phyloP scores from a whole-genome alignment of 2,797 vertebrate genomes.

The Delichon dasypus region DNA sequence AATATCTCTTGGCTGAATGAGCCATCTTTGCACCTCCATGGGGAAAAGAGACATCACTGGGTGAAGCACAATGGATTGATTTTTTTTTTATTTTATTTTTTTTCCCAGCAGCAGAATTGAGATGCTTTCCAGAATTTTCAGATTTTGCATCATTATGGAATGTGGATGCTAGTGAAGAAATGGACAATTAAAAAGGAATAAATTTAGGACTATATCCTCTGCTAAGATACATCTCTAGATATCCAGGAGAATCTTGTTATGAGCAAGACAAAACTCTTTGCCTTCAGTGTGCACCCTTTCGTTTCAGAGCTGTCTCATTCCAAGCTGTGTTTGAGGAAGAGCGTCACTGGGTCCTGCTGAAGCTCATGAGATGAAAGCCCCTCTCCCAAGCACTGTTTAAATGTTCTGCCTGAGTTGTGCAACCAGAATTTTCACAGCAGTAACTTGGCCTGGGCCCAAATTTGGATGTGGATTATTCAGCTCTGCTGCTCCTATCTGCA shows the following conservation, averaged over 20 bases:
- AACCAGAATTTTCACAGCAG: conserved; percentile 41
- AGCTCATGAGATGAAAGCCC: neutral
- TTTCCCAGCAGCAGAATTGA: neutral
- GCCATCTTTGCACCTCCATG: conserved; percentile 6
- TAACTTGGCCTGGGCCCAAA: conserved; percentile 38
- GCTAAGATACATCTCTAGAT: neutral
- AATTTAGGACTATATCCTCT: neutral
- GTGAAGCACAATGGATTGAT: neutral
- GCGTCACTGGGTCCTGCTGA: neutral
- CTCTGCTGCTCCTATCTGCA: conserved; percentile 43
- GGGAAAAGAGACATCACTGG: neutral
- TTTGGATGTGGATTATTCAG: conserved; percentile 63
- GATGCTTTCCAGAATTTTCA: neutral
- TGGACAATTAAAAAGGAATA: neutral
- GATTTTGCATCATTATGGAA: neutral
- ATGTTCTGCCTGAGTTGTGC: conserved; percentile 8
- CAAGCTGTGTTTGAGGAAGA: neutral
- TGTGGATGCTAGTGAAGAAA: neutral
- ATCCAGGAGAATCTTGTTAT: neutral
- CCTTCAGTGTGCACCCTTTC: neutral
- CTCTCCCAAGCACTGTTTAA: neutral
- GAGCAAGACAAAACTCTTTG: neutral
- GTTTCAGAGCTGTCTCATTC: neutral
- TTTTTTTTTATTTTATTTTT: neutral
- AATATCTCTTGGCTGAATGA: conserved; percentile 51